A percentile compares a stretch with the other conserved stretches of the same genome.
Evolutionary conservation across 2,888 invertebrate species (phyloP).

Genomic region (Gibbula magus): DNA sequence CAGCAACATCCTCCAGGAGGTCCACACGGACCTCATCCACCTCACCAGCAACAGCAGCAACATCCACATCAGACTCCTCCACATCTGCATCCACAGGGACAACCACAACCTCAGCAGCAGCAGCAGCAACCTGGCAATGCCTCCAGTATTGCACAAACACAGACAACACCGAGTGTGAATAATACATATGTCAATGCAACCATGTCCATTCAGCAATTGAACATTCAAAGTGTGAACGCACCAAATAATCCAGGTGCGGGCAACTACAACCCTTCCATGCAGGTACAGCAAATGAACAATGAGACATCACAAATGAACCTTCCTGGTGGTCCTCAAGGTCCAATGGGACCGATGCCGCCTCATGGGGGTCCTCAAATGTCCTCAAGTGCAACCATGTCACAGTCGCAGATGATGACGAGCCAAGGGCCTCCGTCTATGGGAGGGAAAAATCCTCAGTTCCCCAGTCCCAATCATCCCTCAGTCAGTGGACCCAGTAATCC

Average conservation of each 20-base stretch:
- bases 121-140: conserved; percentile 32
- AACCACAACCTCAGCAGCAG: conserved; percentile 38
- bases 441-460: conserved; percentile 41
- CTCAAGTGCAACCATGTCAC: conserved; percentile 37
- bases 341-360: conserved; percentile 34
- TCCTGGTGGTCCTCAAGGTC: conserved; percentile 28
- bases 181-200: conserved; percentile 78
- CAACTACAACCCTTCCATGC: conserved; percentile 65
- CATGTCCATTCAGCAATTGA: conserved; percentile 77
- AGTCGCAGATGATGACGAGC: conserved; percentile 33
- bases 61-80: conserved; percentile 20
- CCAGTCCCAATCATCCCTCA: conserved; percentile 31
- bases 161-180: conserved; percentile 74
- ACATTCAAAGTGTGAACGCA: conserved; percentile 75
- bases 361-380: conserved; percentile 33
- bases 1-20: conserved; percentile 14
- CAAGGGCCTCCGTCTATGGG: conserved; percentile 35
- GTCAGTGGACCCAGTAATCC: conserved; percentile 31
- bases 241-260: conserved; percentile 43
- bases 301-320: conserved; percentile 12
- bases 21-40: not conserved
- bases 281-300: conserved; percentile 67
- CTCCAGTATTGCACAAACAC: conserved; percentile 48
- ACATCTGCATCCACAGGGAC: conserved; percentile 22
- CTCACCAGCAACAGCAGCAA: conserved; percentile 35